Evolutionary conservation across 2,113 vertebrate species (phyloP), one percentile per base, ranked within the genome.

Genomic region (Fregetta grallaria): DNA sequence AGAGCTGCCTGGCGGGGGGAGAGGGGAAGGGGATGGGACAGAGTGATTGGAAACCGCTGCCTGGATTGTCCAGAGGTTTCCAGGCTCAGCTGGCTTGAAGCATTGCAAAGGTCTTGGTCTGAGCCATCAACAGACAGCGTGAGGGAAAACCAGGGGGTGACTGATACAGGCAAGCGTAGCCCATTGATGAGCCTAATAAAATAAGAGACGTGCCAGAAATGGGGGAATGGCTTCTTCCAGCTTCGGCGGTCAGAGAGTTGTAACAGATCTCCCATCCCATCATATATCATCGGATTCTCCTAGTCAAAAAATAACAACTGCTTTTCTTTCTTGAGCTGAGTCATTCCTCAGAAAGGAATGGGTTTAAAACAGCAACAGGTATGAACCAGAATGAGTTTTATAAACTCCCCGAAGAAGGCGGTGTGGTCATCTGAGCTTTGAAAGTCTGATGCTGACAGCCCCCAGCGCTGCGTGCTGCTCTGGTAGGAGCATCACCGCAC

Each of bases 401-500:
- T n/a, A 10, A 94, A 53, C 30, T 61, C 29, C 21, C 25, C 70
- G 49, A 92, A 92, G 77, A 3, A 2, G 16, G 45, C 65, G 75
- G 16, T 1, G 10, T 22, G 21, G 14, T 56, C 30, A 65, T 84
- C 42, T 11, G 47, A 79, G 53, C 75, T 91, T 47, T 53, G 44
- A 44, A 65, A 79, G 53, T 20, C 26, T 77, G 50, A 38, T 81
- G 52, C 45, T 59, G 56, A 32, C 16, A 61, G 59, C 3, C 17
- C 13, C n/a, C 47, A 52, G 20, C 0, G 13, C 34, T 26, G 8
- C 0, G 0, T n/a, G 16, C 85, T 50, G 32, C 50, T 66, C 42
- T 44, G 50, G 49, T 49, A 17, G 44, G 49, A 90, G 11, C 34
- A 47, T 32, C 36, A 26, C 53, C 1, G 1, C 15, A 21, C 25